These are phyloP conservation scores for Tychaedon coryphoeus DNA, from an alignment of 2,113 vertebrate species.

Conservation along the genomic window DNA sequence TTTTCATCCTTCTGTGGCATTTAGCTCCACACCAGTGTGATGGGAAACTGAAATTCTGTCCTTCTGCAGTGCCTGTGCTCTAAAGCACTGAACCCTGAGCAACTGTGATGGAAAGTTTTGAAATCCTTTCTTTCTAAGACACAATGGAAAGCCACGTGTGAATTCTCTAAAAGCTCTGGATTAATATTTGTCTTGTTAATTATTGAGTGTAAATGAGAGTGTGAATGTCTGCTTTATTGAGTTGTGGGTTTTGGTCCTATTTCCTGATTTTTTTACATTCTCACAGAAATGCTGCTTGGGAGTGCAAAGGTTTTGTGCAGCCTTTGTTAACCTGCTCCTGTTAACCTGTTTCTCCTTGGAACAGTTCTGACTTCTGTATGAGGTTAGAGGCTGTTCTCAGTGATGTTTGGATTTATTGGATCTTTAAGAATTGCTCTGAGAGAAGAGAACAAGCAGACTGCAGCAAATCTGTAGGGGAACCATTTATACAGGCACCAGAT, in stretches of 20 bases:
- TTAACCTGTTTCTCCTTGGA: background rate
- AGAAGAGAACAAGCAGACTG: background rate
- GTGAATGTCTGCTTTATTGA: background rate
- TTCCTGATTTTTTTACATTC: background rate
- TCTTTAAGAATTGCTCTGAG: background rate
- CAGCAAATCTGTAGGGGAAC: background rate
- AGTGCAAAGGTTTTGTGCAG: background rate
- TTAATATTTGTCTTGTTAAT: background rate
- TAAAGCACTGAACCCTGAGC: background rate
- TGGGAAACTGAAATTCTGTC: background rate
- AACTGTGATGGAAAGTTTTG: background rate
- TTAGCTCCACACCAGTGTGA: background rate
- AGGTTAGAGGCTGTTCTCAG: background rate
- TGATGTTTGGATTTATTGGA: background rate
- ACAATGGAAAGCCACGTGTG: rapidly evolving
- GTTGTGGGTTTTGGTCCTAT: background rate
- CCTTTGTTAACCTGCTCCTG: background rate
- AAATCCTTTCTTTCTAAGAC: background rate
- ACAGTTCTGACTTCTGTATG: background rate
- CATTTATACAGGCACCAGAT: background rate
- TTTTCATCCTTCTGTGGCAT: rapidly evolving
- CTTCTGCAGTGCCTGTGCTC: background rate
- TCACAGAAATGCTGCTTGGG: background rate
- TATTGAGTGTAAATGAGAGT: background rate
- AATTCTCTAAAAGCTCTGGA: background rate